Evolutionary conservation across 30 jellyfish, hydroid and myxozoan species (phyloP), one percentile per base, ranked within the genome.

Genomic region (Aurelia aurita complex sp. Pacific): DNA sequence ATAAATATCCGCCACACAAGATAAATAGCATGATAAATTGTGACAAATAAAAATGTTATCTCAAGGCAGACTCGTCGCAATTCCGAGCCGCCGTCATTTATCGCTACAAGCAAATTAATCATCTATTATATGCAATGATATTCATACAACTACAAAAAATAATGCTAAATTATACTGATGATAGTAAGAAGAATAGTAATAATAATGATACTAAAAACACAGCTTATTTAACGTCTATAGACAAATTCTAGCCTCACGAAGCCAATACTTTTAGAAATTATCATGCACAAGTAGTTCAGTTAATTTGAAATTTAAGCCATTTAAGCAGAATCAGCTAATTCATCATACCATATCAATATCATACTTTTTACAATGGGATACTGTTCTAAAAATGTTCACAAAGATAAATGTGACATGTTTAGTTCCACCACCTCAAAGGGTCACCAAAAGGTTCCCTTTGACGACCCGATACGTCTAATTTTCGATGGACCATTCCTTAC

Each of bases 1-100:
- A 82, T 82, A 82, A 82, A 82, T 82, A 82, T 82, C 92, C 83
- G 85, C 79, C 85, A 82, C 71, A 82, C 80, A 69, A 69, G 89
- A 82, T 82, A 82, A 82, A 82, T 82, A 82, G 92, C 38, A 59
- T 67, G 92, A 79, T 79, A 70, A 42, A 66, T 61, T 63, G 79
- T 62, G 85, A 71, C 85, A 82, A 71, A 82, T 70, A 72, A 69
- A 79, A 77, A 77, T 63, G 66, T 60, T 77, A 79, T 79, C 67
- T 79, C 89, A 79, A 66, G 89, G 89, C 65, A 63, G 75, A 65
- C 57, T 46, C 67, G 46, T 79, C 89, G 89, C 74, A 15, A 79
- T 64, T 64, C 23, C 61, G 23, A 23, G 73, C 73, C 89, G 73
- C 73, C 89, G 80, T 64, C 72, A 64, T n/a, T 79, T 64, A 36